phyloP scores from a whole-genome alignment of 1,140 invertebrate species.

The Sminthurides bifidus region DNA sequence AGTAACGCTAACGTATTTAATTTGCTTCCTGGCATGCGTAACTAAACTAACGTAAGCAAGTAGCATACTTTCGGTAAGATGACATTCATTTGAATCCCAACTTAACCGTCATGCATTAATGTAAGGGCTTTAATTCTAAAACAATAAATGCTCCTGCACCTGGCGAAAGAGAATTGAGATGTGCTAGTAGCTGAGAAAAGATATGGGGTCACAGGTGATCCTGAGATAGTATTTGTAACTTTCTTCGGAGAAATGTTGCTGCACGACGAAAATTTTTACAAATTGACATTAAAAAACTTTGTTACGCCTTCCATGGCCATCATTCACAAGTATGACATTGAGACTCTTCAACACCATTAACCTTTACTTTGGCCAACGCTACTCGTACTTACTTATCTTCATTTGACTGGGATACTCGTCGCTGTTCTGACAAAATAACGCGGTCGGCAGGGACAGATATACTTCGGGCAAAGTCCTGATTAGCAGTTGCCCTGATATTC shows the following conservation, averaged over 20 bases:
- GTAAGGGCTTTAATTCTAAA: too few species aligned
- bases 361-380: too few species aligned
- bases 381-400: constrained; percentile 35
- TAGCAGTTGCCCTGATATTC: constrained; percentile 30
- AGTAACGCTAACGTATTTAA: too few species aligned
- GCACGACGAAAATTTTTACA: background rate
- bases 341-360: too few species aligned
- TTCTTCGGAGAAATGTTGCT: constrained; percentile 37
- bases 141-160: constrained; percentile 41
- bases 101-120: too few species aligned
- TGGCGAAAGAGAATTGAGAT: constrained; percentile 57
- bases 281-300: background rate
- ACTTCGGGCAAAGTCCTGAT: constrained; percentile 44
- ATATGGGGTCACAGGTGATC: constrained; percentile 45
- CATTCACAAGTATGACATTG: too few species aligned
- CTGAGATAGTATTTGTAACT: constrained; percentile 39
- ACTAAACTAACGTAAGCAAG: too few species aligned
- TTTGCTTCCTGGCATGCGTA: too few species aligned
- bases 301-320: too few species aligned
- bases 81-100: too few species aligned
- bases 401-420: constrained; percentile 33
- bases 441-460: constrained; percentile 72
- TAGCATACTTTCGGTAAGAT: too few species aligned
- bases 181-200: constrained; percentile 63
- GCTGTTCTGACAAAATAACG: constrained; percentile 35